Evolutionary conservation across 1,140 invertebrate genomes (phyloP).

Genomic region (Cardiocondyla obscurior): DNA sequence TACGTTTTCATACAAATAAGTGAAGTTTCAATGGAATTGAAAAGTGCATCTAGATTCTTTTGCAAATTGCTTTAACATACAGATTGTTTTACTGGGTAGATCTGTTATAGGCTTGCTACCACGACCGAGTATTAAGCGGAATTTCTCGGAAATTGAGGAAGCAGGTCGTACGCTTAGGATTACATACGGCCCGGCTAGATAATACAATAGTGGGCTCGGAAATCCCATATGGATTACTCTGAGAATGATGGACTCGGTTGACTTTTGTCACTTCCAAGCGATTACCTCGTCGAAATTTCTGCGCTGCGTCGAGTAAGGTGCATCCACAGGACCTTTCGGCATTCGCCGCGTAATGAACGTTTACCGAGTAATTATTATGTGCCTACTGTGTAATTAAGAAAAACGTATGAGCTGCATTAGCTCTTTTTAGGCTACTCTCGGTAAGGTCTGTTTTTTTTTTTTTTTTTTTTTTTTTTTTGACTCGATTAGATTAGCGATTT

Average conservation of each 20-base stretch:
- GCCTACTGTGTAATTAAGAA: constrained; percentile 33
- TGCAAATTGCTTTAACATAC: no score
- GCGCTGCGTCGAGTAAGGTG: neutral
- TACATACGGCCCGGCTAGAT: neutral
- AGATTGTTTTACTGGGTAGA: no score
- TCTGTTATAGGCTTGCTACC: neutral
- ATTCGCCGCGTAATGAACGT: constrained; percentile 41
- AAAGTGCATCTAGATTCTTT: neutral
- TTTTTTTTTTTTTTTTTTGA: neutral
- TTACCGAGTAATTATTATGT: constrained; percentile 32
- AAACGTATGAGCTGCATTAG: neutral
- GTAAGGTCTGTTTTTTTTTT: no score
- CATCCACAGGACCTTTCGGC: neutral
- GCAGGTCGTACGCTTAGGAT: constrained; percentile 2
- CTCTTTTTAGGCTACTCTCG: neutral
- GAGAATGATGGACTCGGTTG: constrained; percentile 17
- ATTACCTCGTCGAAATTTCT: constrained; percentile 19
- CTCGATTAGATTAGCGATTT: constrained; percentile 12
- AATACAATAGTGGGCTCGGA: neutral
- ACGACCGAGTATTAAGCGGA: neutral
- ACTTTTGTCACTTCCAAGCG: constrained; percentile 26
- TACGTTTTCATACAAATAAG: no score
- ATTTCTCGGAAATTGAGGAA: constrained; percentile 22
- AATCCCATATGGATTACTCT: constrained; percentile 35
- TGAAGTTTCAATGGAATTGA: neutral